Conservation (phyloP, 2,113 vertebrate genomes). For the Menidia beryllina region DNA sequence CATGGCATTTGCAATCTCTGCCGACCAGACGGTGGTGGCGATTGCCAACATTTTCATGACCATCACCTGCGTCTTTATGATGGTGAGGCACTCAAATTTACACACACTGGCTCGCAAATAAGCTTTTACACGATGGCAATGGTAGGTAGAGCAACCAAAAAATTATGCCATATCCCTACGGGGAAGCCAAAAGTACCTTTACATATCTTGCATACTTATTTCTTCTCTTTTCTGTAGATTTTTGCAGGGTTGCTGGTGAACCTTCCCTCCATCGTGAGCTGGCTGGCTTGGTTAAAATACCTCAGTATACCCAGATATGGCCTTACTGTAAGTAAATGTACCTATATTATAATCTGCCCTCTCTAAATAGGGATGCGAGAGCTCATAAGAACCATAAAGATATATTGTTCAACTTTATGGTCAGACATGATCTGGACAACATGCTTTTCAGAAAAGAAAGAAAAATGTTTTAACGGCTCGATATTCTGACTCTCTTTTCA, state of each 20-base stretch:
- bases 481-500: constrained; percentile 52
- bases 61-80: constrained; percentile 93
- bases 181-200: too few relatives aligned
- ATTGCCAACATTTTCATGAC: constrained; percentile 91
- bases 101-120: not conserved
- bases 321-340: constrained; percentile 81
- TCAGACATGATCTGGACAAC: too few relatives aligned
- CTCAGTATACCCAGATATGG: constrained; percentile 91
- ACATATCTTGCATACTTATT: not conserved
- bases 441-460: too few relatives aligned
- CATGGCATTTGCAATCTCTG: constrained; percentile 90
- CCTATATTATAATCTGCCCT: not conserved
- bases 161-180: too few relatives aligned
- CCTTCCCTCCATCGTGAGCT: constrained; percentile 81
- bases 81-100: constrained; percentile 80
- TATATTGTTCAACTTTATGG: too few relatives aligned
- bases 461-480: too few relatives aligned
- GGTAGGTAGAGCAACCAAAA: too few relatives aligned
- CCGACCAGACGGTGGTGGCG: constrained; percentile 88
- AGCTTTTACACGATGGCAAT: not conserved
- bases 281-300: constrained; percentile 92
- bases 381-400: too few relatives aligned
- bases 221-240: constrained; percentile 76
- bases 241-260: constrained; percentile 92
- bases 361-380: too few relatives aligned